Base-by-base conservation (phyloP, 1,140 invertebrate species). In the Drosophila kurseongensis region DNA sequence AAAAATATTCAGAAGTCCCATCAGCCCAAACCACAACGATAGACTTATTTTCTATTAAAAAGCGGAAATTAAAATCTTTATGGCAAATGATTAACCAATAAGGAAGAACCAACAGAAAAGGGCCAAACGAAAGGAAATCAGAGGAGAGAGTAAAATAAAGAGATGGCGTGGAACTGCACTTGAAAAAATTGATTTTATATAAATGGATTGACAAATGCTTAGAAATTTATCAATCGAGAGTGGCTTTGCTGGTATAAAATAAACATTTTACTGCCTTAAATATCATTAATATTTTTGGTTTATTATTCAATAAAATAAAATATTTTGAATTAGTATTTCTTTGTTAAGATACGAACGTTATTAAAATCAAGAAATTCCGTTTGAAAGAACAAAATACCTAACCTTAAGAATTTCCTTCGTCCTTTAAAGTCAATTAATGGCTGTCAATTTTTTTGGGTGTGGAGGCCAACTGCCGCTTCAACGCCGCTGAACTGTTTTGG, bases 61-160 rank as follows among this genome's bases (percentile, higher is more conserved):
- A 72, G 76, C 84, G 84, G 85, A 89, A 89, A 89, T 89, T 89
- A 89, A 89, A 89, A 89, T 89, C 84, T 84, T 88, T 89, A 89
- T 89, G 69, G 84, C 84, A 80, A 89, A 89, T 89, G 84, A 89
- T 89, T 89, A 89, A 80, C 84, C 84, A 89, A 89, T 89, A 84
- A 75, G 71, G 50, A 76, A 68, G 38, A 77, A 68, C 52, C 55
- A 85, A 67, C 48, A 68, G 7, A 41, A 78, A 62, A 68, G 55
- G 69, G 48, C 62, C 29, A 44, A 12, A 36, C 36, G 50, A 41
- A 60, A 59, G 50, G 27, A 77, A 62, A 41, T 40, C 36, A 50
- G 55, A 56, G 29, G 41, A 66, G 32, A 38, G 23, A 40, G 38
- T 32, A 16, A 41, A 32, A 18, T 18, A 29, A 38, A n/a, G 56